These are phyloP conservation scores for Margarornis squamiger DNA, from an alignment of 2,797 vertebrate species.

Conservation along the genomic window DNA sequence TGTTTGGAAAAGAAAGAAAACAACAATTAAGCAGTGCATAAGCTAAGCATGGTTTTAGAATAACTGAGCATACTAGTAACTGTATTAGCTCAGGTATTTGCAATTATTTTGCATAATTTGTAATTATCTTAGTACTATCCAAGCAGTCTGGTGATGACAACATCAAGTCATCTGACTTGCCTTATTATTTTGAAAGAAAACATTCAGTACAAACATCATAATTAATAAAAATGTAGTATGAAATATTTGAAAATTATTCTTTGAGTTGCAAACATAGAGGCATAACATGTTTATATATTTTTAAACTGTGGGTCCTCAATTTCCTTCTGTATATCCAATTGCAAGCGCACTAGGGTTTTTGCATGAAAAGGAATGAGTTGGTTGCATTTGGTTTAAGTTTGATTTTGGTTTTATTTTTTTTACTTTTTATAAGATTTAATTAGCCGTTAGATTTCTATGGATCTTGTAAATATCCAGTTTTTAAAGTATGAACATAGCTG, in stretches of 20 bases:
- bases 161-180: neutral
- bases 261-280: neutral
- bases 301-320: neutral
- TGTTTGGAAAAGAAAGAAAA: neutral
- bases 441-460: neutral
- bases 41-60: neutral
- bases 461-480: neutral
- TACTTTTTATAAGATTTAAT: neutral
- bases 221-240: neutral
- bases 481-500: neutral
- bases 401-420: neutral
- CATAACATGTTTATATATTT: neutral
- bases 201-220: neutral
- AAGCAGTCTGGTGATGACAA: neutral
- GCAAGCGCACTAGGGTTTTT: neutral
- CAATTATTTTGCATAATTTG: neutral
- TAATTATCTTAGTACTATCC: neutral
- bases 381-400: neutral
- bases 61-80: rapidly evolving
- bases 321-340: neutral
- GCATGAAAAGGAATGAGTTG: neutral
- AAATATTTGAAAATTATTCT: neutral
- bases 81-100: neutral
- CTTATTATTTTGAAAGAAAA: neutral
- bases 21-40: neutral